phyloP scores from a whole-genome alignment of 2,113 vertebrate species.

The Pedionomus torquatus region DNA sequence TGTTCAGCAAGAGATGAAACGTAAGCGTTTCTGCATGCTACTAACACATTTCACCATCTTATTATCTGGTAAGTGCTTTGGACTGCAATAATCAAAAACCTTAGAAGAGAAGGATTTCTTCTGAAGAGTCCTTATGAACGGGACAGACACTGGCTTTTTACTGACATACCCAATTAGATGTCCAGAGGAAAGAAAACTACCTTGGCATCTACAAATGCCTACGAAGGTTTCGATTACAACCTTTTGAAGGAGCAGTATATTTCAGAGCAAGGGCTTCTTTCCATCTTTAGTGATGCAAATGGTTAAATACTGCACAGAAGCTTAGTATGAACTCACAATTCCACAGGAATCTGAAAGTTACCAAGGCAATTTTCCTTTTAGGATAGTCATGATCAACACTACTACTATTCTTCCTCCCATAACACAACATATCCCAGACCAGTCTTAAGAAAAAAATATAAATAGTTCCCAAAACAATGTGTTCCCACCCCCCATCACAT shows the following conservation, averaged over 20 bases:
- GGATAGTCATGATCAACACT: slow-evolving; percentile 75
- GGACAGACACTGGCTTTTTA: slow-evolving; percentile 45
- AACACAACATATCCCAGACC: slow-evolving; percentile 74
- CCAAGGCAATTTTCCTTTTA: slow-evolving; percentile 83
- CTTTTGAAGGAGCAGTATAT: slow-evolving; percentile 68
- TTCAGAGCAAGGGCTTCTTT: slow-evolving; percentile 63
- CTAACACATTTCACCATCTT: slow-evolving; percentile 74
- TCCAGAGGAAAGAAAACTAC: slow-evolving; percentile 77
- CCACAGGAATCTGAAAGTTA: slow-evolving; percentile 86
- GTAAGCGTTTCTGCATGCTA: slow-evolving; percentile 74
- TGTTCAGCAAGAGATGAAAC: slow-evolving; percentile 65
- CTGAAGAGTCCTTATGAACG: slow-evolving; percentile 52
- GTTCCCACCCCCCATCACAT: slow-evolving; percentile 40
- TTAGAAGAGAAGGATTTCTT: slow-evolving; percentile 25
- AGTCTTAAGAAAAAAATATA: slow-evolving; percentile 77
- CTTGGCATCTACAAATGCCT: slow-evolving; percentile 78
- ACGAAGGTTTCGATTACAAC: slow-evolving; percentile 46
- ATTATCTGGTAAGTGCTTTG: slow-evolving; percentile 43
- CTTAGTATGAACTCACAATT: slow-evolving; percentile 82
- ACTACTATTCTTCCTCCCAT: slow-evolving; percentile 56
- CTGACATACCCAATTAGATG: slow-evolving; percentile 69
- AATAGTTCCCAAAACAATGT: slow-evolving; percentile 75
- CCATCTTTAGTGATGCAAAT: slow-evolving; percentile 73
- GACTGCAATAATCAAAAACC: slow-evolving; percentile 64
- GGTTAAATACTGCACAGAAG: slow-evolving; percentile 76